Conservation (phyloP, 2,888 invertebrate genomes). For the Tridacna gigas region DNA sequence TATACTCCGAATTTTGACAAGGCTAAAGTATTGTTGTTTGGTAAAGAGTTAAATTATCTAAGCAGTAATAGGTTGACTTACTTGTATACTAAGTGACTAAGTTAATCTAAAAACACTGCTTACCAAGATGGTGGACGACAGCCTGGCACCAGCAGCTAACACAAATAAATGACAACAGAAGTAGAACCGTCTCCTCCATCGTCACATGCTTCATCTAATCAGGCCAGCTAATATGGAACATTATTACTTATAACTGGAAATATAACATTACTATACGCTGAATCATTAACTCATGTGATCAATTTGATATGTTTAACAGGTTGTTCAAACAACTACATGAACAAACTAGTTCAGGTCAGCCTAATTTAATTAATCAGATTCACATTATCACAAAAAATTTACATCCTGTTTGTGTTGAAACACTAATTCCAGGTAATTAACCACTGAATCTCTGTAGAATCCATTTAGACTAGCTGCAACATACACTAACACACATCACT, state of each 20-base stretch:
- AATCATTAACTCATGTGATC: too few relatives aligned
- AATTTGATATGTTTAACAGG: too few relatives aligned
- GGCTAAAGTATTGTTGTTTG: too few relatives aligned
- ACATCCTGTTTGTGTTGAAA: background rate
- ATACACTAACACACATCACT: slow-evolving; percentile 17
- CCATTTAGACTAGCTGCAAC: background rate
- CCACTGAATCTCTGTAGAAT: background rate
- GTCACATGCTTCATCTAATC: slow-evolving; percentile 1
- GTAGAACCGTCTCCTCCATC: slow-evolving; percentile 20
- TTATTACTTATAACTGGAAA: background rate
- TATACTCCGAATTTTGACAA: too few relatives aligned
- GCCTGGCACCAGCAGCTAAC: slow-evolving; percentile 25
- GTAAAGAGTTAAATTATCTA: too few relatives aligned
- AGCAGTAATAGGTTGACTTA: too few relatives aligned
- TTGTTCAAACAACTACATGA: too few relatives aligned
- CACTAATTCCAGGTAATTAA: background rate
- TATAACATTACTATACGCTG: background rate
- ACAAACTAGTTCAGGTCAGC: too few relatives aligned
- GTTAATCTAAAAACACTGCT: background rate
- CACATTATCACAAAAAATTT: slow-evolving; percentile 1
- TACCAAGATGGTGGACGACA: slow-evolving; percentile 22
- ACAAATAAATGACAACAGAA: slow-evolving; percentile 21
- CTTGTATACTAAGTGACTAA: background rate
- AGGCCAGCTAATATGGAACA: slow-evolving; percentile 23
- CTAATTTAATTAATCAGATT: background rate